These are phyloP conservation scores for Drosophila pectinifera DNA, from an alignment of 1,140 invertebrate species.

Conservation along the genomic window DNA sequence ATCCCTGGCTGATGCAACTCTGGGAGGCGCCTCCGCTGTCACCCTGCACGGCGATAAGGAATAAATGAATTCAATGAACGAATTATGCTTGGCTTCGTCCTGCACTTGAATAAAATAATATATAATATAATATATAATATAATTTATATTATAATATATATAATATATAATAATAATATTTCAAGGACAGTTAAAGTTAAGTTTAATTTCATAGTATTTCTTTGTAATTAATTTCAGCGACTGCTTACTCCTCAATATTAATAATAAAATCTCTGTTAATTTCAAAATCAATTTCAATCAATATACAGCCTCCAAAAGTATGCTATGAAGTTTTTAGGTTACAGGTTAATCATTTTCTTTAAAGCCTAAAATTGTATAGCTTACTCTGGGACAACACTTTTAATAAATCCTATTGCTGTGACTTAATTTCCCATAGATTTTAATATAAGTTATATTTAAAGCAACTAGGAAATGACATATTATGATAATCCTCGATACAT, in stretches of 20 bases:
- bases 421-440: no score
- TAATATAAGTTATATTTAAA: no score
- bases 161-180: no score
- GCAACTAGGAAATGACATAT: background rate
- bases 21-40: conserved; percentile 30
- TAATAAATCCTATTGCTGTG: no score
- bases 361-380: background rate
- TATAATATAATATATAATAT: no score
- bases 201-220: background rate
- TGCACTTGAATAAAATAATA: background rate
- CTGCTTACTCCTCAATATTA: no score
- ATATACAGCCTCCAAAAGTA: no score
- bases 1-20: conserved; percentile 67
- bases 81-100: background rate
- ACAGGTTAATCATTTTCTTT: background rate
- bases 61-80: conserved; percentile 5
- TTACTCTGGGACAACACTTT: background rate
- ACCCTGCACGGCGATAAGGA: background rate
- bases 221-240: background rate
- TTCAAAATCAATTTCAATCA: no score
- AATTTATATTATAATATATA: no score
- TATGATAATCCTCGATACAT: background rate
- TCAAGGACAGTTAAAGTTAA: background rate
- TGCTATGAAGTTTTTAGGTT: no score
- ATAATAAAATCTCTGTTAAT: no score